Evolutionary conservation across 2,888 invertebrate species (phyloP).

Genomic region (Lutraria lutraria): DNA sequence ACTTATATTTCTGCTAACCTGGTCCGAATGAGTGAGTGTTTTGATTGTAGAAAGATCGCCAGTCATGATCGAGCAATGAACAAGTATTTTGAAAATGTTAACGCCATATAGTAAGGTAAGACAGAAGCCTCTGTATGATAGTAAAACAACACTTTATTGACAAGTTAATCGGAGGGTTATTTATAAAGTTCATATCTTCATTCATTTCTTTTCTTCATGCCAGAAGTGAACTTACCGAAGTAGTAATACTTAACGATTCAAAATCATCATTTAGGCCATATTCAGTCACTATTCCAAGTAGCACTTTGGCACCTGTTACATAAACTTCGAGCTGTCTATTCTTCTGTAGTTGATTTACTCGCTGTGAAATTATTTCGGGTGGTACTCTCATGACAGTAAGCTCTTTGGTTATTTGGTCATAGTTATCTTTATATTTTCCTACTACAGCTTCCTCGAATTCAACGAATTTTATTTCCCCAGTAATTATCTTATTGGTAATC

Average conservation of each 20-base stretch:
- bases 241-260: conserved; percentile 42
- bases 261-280: conserved; percentile 68
- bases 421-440: conserved; percentile 24
- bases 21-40: no score
- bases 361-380: neutral
- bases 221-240: conserved; percentile 40
- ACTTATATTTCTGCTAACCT: no score
- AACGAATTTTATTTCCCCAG: conserved; percentile 45
- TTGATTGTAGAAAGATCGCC: no score
- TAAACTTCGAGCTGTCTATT: conserved; percentile 63
- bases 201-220: neutral
- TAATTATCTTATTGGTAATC: conserved; percentile 22
- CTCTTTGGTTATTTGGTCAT: conserved; percentile 35
- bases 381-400: conserved; percentile 33
- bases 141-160: no score
- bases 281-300: conserved; percentile 61
- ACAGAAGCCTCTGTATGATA: no score
- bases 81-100: no score
- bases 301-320: conserved; percentile 65
- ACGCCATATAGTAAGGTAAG: no score
- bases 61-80: no score
- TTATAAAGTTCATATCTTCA: no score
- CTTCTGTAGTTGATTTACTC: conserved; percentile 68
- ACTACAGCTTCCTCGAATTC: conserved; percentile 38
- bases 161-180: no score